A percentile compares a stretch with the other conserved stretches of the same genome.
Conservation (phyloP, 2,113 vertebrate species). For the Pterocles burchelli region DNA sequence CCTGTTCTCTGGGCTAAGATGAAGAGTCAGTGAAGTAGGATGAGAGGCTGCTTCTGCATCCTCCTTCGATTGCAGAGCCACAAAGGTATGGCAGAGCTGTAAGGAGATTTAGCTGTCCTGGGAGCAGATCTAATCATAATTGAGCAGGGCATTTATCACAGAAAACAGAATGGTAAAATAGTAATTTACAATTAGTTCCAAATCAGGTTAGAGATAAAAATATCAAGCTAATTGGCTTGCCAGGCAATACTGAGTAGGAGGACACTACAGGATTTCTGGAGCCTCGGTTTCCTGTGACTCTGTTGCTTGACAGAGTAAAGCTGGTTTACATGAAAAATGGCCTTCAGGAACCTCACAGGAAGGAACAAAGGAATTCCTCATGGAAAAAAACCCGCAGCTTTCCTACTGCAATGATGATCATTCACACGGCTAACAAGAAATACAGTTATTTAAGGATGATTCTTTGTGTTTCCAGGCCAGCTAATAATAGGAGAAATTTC, state of each 20-base stretch:
- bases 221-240: constrained; percentile 65
- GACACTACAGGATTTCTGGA: constrained; percentile 49
- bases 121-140: constrained; percentile 56
- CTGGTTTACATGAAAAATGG: constrained; percentile 27
- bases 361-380: constrained; percentile 23
- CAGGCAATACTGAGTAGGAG: constrained; percentile 33
- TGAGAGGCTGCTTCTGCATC: not conserved
- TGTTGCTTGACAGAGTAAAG: constrained; percentile 5
- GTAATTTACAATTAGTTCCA: constrained; percentile 64
- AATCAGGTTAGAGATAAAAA: constrained; percentile 73
- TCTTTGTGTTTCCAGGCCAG: not conserved
- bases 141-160: constrained; percentile 56
- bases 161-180: constrained; percentile 63
- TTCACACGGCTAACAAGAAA: not conserved
- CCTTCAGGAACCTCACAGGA: not conserved
- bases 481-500: not conserved
- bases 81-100: not conserved
- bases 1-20: not conserved
- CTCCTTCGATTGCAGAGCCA: not conserved
- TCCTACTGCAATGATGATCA: not conserved
- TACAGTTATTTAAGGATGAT: not conserved
- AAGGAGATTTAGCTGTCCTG: constrained; percentile 19
- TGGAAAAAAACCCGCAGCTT: not conserved
- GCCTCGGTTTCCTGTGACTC: constrained; percentile 31
- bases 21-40: not conserved